phyloP scores from a whole-genome alignment of 2,888 invertebrate genomes.

The Phalera bucephala region DNA sequence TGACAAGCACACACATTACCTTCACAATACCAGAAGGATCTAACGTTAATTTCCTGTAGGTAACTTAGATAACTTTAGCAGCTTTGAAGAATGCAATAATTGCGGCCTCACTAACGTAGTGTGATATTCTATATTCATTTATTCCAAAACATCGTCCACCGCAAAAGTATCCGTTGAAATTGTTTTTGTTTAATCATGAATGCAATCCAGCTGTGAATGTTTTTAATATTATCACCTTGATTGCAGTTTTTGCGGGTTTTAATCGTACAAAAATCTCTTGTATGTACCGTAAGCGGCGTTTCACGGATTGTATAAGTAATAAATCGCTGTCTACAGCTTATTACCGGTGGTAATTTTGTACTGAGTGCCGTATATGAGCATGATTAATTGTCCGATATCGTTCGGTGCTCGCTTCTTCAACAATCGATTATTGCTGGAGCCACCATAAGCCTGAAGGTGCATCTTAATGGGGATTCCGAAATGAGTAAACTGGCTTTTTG shows the following conservation, averaged over 20 bases:
- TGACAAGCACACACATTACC: too few species aligned
- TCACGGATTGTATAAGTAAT: conserved; percentile 39
- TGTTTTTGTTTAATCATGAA: conserved; percentile 20
- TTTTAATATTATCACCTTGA: conserved; percentile 15
- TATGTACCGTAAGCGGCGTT: conserved; percentile 19
- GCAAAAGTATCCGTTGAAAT: conserved; percentile 10
- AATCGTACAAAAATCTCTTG: conserved; percentile 19
- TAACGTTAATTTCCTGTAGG: too few species aligned
- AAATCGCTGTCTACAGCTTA: conserved; percentile 54
- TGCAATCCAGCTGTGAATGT: conserved; percentile 12
- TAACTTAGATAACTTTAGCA: too few species aligned
- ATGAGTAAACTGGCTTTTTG: not conserved
- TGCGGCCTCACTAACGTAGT: too few species aligned
- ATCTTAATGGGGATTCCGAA: conserved; percentile 40
- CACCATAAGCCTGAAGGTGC: conserved; percentile 36
- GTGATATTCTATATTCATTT: too few species aligned
- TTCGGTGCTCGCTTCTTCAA: conserved; percentile 45
- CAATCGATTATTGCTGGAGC: conserved; percentile 49
- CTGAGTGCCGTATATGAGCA: conserved; percentile 51
- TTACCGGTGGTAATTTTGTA: conserved; percentile 54
- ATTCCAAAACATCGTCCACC: conserved; percentile 5
- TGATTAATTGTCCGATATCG: conserved; percentile 67
- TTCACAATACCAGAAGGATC: too few species aligned
- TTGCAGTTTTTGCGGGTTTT: conserved; percentile 28
- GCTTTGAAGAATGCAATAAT: too few species aligned